Percentiles rank a stretch among this genome's conserved stretches.
Conservation (phyloP, 2,113 vertebrate species). For the Myotis yumanensis region DNA sequence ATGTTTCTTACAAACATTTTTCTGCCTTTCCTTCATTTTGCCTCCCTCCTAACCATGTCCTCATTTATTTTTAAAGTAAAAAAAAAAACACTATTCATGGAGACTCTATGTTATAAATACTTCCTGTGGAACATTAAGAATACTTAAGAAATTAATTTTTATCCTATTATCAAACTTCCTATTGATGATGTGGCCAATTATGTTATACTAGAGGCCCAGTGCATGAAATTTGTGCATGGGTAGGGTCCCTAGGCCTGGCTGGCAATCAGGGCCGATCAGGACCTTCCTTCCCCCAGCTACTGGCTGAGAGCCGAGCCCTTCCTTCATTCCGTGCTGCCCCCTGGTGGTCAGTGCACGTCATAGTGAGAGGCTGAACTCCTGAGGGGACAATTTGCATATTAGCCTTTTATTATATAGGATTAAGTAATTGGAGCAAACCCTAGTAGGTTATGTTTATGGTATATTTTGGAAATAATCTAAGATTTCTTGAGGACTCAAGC, state of each 20-base stretch:
- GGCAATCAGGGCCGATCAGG: too few relatives aligned
- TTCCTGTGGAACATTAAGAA: not conserved
- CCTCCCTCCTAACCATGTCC: not conserved
- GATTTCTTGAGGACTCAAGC: not conserved
- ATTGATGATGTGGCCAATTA: not conserved
- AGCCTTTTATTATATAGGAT: too few relatives aligned
- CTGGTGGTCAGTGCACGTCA: too few relatives aligned
- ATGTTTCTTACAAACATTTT: not conserved
- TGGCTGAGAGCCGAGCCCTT: too few relatives aligned
- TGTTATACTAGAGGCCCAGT: not conserved
- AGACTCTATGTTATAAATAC: not conserved
- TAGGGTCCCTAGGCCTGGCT: too few relatives aligned
- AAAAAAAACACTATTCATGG: not conserved
- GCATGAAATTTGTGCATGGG: too few relatives aligned
- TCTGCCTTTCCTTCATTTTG: not conserved
- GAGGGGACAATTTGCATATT: too few relatives aligned
- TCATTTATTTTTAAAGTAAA: constrained; percentile 36
- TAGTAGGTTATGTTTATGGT: not conserved
- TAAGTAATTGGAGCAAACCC: not conserved
- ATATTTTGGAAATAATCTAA: constrained; percentile 33
- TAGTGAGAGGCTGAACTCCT: too few relatives aligned
- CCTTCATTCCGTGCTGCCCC: too few relatives aligned
- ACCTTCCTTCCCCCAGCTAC: too few relatives aligned
- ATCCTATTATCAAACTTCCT: not conserved
- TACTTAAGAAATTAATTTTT: not conserved